phyloP scores from a whole-genome alignment of 2,888 invertebrate species.

The Trissolcus japonicus region DNA sequence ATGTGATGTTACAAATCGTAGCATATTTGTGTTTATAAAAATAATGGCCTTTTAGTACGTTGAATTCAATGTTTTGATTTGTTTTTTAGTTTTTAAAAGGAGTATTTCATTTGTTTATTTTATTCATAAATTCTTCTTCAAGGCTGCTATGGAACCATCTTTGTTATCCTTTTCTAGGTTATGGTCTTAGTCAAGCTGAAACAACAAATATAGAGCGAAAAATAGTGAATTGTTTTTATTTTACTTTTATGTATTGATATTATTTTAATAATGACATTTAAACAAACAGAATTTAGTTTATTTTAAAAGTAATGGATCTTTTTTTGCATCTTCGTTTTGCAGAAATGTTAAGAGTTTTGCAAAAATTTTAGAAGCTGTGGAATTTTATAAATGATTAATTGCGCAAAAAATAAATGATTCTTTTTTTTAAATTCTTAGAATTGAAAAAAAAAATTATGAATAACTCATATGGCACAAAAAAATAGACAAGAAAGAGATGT shows the following conservation, averaged over 20 bases:
- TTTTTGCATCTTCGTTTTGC: too few relatives aligned
- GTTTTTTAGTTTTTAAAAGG: too few relatives aligned
- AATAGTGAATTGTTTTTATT: neutral
- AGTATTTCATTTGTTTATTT: neutral
- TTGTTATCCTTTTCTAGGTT: neutral
- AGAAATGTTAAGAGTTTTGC: too few relatives aligned
- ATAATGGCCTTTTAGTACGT: too few relatives aligned
- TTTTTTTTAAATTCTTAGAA: neutral
- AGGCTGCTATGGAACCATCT: constrained; percentile 12
- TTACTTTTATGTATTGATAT: too few relatives aligned
- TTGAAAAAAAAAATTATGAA: constrained; percentile 35
- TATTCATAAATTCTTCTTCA: constrained; percentile 17
- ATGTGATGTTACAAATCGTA: too few relatives aligned
- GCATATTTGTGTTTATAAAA: too few relatives aligned
- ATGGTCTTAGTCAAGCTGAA: constrained; percentile 23
- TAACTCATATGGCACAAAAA: constrained; percentile 29
- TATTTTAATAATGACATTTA: too few relatives aligned
- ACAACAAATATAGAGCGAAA: neutral
- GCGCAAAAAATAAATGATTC: neutral
- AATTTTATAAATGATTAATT: neutral
- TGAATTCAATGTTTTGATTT: too few relatives aligned
- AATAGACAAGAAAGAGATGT: constrained; percentile 44
- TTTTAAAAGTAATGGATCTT: too few relatives aligned
- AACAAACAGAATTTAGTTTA: too few relatives aligned
- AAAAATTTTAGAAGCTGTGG: neutral